phyloP scores from a whole-genome alignment of 1,140 invertebrate species.

The Thaumatotibia leucotreta region DNA sequence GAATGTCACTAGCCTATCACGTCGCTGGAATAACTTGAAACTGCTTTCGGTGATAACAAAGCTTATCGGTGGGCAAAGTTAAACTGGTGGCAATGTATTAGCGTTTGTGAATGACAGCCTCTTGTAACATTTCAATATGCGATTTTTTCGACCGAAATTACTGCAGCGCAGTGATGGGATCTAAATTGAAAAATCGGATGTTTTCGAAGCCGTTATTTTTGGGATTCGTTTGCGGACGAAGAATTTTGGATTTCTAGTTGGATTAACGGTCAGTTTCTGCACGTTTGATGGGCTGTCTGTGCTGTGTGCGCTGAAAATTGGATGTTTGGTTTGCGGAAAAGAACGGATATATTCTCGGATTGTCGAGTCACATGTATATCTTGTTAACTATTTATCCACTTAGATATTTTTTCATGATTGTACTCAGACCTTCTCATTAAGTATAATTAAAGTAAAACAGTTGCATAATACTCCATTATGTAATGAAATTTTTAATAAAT shows the following conservation, averaged over 20 bases:
- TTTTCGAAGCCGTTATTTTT: neutral
- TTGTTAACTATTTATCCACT: neutral
- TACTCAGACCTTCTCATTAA: too few species aligned
- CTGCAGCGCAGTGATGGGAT: neutral
- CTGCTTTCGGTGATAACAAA: neutral
- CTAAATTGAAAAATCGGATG: constrained; percentile 13
- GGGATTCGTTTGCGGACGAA: neutral
- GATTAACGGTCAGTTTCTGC: neutral
- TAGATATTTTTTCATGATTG: too few species aligned
- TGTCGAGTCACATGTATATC: neutral
- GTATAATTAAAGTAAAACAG: too few species aligned
- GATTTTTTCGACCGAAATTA: constrained; percentile 7
- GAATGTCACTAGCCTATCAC: neutral
- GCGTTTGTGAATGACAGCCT: neutral
- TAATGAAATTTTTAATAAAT: too few species aligned
- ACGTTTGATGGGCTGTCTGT: neutral
- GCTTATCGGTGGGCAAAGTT: neutral
- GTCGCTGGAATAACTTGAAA: neutral
- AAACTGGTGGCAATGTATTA: neutral
- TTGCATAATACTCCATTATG: too few species aligned
- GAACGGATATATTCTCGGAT: neutral
- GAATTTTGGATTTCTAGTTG: neutral
- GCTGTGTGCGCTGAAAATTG: neutral
- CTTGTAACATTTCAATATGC: constrained; percentile 18
- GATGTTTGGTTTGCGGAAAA: neutral